A percentile compares a stretch with the other conserved stretches of the same genome.
Conservation (phyloP, 2,797 vertebrate species). For the Emydoidea blandingii region DNA sequence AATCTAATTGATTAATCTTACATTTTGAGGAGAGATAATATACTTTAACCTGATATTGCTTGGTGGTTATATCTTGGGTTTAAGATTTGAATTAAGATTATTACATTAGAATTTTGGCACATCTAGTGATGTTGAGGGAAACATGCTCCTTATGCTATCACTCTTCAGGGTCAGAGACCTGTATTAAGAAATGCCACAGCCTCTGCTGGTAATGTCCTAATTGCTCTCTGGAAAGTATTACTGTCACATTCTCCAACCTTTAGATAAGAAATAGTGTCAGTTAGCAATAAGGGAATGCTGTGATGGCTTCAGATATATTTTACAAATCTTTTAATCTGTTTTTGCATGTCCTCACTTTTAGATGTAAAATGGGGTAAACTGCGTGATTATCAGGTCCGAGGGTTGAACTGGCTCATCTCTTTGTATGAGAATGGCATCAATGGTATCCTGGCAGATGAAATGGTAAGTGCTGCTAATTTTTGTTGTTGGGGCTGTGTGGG, state of each 20-base stretch:
- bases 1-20: not conserved
- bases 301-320: not conserved
- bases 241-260: not conserved
- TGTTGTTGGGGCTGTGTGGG: not conserved
- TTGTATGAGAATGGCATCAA: slow-evolving; percentile 99
- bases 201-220: not conserved
- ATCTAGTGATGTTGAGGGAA: not conserved
- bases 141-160: not conserved
- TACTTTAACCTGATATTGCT: not conserved
- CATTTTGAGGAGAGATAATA: not conserved
- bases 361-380: slow-evolving; percentile 95
- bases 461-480: slow-evolving; percentile 83
- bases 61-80: not conserved
- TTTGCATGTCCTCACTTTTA: slow-evolving; percentile 65
- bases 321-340: not conserved
- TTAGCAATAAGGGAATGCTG: not conserved
- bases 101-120: not conserved
- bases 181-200: not conserved
- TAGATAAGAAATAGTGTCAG: not conserved
- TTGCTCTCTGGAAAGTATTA: not conserved
- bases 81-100: not conserved
- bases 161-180: not conserved
- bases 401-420: slow-evolving; percentile 98
- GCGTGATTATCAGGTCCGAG: slow-evolving; percentile 96
- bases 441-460: slow-evolving; percentile 98